Evolutionary conservation across 2,113 vertebrate genomes (phyloP).

Genomic region (Saccopteryx bilineata): DNA sequence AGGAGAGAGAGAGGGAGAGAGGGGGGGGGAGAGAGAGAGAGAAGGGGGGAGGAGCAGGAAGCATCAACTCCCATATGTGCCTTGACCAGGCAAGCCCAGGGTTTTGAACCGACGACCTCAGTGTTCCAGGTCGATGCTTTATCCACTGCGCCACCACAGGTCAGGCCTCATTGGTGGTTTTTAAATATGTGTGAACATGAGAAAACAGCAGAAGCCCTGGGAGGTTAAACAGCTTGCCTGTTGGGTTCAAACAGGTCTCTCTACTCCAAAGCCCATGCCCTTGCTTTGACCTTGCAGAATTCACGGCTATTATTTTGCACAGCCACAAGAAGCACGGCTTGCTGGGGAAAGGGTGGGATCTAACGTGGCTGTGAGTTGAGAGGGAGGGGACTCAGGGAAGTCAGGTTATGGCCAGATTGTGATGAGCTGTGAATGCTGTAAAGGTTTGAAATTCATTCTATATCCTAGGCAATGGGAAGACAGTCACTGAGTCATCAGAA

Average conservation of each 20-base stretch:
- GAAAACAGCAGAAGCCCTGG: not conserved
- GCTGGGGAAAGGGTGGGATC: not conserved
- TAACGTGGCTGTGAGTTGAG: not conserved
- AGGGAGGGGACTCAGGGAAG: not conserved
- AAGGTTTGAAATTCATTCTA: not conserved
- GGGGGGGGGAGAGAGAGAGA: too few relatives aligned
- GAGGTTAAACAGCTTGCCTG: not conserved
- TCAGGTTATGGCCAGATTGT: not conserved
- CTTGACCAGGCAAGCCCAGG: too few relatives aligned
- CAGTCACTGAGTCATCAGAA: too few relatives aligned
- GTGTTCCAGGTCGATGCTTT: too few relatives aligned
- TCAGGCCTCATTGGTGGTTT: not conserved
- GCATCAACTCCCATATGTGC: too few relatives aligned
- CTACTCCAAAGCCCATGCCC: not conserved
- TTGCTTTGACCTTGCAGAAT: not conserved
- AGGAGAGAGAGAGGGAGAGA: too few relatives aligned
- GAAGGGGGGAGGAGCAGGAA: too few relatives aligned
- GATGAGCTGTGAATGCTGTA: not conserved
- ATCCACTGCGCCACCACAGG: too few relatives aligned
- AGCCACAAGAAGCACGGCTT: fast-evolving
- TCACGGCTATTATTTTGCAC: not conserved
- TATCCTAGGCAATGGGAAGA: not conserved
- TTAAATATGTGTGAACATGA: not conserved
- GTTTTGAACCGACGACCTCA: too few relatives aligned
- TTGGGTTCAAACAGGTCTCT: not conserved